Evolutionary conservation across 2,797 vertebrate species (phyloP), one percentile per base, ranked within the genome.

Genomic region (Tragopan temminckii): DNA sequence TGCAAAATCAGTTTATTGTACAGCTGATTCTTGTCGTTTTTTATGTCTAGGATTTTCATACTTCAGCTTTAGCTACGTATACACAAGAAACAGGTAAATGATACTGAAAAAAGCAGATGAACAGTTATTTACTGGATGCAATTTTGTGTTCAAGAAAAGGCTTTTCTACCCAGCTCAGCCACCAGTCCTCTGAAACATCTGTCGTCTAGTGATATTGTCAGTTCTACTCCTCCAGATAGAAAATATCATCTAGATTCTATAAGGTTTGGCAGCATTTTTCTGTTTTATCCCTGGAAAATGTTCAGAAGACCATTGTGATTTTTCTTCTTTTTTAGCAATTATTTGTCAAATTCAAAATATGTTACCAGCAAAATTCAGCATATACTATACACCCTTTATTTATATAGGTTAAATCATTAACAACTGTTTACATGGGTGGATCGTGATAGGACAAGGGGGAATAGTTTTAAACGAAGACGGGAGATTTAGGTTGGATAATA

Each of bases 21-120:
- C n/a, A 85, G 46, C 48, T 80, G 71, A 90, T 90, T 90, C 68
- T 77, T 82, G 78, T 89, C 48, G 77, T 93, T 67, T 89, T 25
- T 77, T 90, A 45, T 53, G 53, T 64, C 71, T 80, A 80, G 80
- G 48, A n/a, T 75, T 91, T 36, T 75, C 53, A 33, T 71, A 80
- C 64, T 89, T 91, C 7, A 33, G 57, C 23, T 74, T 86, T 42
- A 61, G 29, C 40, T 80, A 11, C 21, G 13, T 40, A 5, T 17
- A 61, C 12, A 9, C 1, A 25, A 89, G 57, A 50, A 35, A 18
- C 7, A 61, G 9, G 38, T 80, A 68, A 90, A 12, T 70, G 68
- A 27, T 68, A 70, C 29, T 12, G 27, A 89, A 57, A 77, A 68
- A 85, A 85, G 52, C 15, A 74, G 61, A 67, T 80, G 19, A 74